These are phyloP conservation scores for Crocidura indochinensis DNA, from an alignment of 2,797 vertebrate species.

Conservation along the genomic window DNA sequence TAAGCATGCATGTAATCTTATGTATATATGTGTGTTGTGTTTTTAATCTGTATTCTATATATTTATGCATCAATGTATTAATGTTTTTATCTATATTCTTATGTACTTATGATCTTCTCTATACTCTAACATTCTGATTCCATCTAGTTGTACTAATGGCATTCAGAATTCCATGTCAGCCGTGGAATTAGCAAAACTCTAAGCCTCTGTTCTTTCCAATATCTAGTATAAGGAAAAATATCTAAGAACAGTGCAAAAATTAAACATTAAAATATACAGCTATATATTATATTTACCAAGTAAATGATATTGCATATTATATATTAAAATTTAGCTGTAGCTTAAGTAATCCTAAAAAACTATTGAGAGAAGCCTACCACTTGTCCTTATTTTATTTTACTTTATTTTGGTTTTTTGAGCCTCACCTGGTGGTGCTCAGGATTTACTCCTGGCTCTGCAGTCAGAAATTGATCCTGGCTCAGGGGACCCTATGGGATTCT, in stretches of 20 bases:
- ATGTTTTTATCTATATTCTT: not conserved
- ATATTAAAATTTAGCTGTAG: not conserved
- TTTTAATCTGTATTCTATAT: too few relatives aligned
- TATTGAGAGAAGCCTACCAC: not conserved
- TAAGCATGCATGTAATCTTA: too few relatives aligned
- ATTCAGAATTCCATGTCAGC: not conserved
- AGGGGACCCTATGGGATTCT: too few relatives aligned
- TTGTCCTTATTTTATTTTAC: not conserved
- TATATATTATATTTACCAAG: not conserved
- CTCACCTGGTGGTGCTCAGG: too few relatives aligned
- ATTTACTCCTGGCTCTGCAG: too few relatives aligned
- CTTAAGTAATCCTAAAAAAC: constrained; percentile 6
- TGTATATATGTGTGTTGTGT: too few relatives aligned
- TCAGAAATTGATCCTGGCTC: too few relatives aligned
- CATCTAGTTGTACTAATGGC: not conserved
- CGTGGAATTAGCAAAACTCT: not conserved
- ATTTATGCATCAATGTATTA: not conserved
- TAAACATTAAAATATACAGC: not conserved
- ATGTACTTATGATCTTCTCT: too few relatives aligned
- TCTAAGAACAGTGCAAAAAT: not conserved
- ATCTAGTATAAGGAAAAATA: constrained; percentile 58
- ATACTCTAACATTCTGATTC: not conserved
- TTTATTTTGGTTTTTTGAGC: not conserved
- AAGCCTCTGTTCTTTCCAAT: not conserved
- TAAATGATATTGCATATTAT: too few relatives aligned